Evolutionary conservation across 2,888 invertebrate genomes (phyloP).

Genomic region (Ypsolopha scabrella): DNA sequence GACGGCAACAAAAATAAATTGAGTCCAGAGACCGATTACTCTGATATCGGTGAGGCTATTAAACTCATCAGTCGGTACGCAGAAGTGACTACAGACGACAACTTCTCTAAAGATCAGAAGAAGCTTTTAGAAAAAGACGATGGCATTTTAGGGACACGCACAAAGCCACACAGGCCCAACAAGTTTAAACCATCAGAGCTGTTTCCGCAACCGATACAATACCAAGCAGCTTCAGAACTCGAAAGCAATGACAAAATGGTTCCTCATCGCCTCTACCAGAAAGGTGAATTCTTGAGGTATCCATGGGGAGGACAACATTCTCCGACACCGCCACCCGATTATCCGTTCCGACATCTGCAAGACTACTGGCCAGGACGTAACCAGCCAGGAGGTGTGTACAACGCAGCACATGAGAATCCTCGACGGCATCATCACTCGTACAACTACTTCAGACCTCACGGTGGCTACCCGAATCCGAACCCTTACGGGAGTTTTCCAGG

Average conservation of each 20-base stretch:
- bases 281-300: constrained; percentile 46
- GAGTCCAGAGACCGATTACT: constrained; percentile 58
- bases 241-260: constrained; percentile 8
- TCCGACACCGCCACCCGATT: constrained; percentile 47
- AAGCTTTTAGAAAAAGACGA: constrained; percentile 40
- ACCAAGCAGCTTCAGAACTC: constrained; percentile 12
- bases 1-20: constrained; percentile 44
- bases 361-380: constrained; percentile 58
- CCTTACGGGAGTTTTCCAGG: constrained; percentile 17
- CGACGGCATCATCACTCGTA: constrained; percentile 58
- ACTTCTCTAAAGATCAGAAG: constrained; percentile 50
- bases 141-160: constrained; percentile 51
- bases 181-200: constrained; percentile 34
- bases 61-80: constrained; percentile 62
- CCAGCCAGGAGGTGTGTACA: constrained; percentile 50
- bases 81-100: constrained; percentile 62
- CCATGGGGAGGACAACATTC: constrained; percentile 52
- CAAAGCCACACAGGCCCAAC: constrained; percentile 53
- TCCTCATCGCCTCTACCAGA: constrained; percentile 20
- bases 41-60: constrained; percentile 61
- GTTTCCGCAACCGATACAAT: constrained; percentile 16
- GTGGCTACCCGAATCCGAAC: constrained; percentile 24
- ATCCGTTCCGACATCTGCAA: constrained; percentile 56
- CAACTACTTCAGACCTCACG: constrained; percentile 37
- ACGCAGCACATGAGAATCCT: constrained; percentile 46